Base-by-base conservation (phyloP, 1,140 invertebrate genomes). In the Oedothorax gibbosus region DNA sequence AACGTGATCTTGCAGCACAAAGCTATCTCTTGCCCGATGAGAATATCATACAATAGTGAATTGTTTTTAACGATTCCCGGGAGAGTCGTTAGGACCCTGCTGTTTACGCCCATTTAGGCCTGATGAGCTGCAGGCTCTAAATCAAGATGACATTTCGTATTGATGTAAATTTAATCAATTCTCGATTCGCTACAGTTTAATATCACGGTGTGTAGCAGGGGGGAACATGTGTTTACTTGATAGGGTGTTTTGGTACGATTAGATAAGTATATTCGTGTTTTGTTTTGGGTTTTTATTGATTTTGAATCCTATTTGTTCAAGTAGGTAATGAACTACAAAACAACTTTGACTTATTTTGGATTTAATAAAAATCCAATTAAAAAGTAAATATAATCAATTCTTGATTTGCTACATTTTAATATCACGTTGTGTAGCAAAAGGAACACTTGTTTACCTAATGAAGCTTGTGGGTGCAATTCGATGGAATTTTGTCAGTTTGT, bases 121-220 rank as follows among this genome's bases (percentile, higher is more conserved):
- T 75, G 54, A 35, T 49, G 72, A 57, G 51, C 18, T 15, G 14
- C 20, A 12, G 20, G 49, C 75, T 10, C 49, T 77, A 64, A 64
- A 77, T 77, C 75, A 62, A 65, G 60, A 77, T 77, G 75, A 18
- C 75, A 54, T 51, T 50, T 7, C 49, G 60, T 75, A 77, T 77
- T 64, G 49, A n/a, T 51, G 75, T 51, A 77, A 77, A 77, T 77
- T 53, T 77, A 77, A 77, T 77, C 75, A 65, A 65, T 77, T 75
- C 54, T 56, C 49, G 72, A 75, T 75, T 75, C 60, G 49, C 54
- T 57, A 5, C 5, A 57, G 53, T 75, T 75, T 60, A 60, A 75
- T 62, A 60, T 57, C 57, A 14, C 49, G 15, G 62, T 77, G 49
- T 20, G 14, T 21, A 18, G 7, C 7, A 18, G 18, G 18, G 60